These are phyloP conservation scores for Pogonognathellus flavescens DNA, from an alignment of 1,140 invertebrate genomes.

Conservation along the genomic window DNA sequence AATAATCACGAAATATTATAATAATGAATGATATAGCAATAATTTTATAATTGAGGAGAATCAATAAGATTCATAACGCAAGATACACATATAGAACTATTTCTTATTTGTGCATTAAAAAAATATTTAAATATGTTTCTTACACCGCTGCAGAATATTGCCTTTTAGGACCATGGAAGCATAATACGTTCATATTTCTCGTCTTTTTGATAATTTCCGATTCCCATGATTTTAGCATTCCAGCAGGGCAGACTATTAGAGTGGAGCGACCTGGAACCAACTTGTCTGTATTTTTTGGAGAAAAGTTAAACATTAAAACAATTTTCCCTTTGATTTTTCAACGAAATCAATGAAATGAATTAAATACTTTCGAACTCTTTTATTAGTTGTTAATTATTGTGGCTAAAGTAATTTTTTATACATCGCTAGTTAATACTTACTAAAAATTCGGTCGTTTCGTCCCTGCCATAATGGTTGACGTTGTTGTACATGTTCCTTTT, in stretches of 20 bases:
- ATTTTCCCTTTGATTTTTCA: no score
- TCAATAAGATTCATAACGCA: no score
- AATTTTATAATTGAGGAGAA: no score
- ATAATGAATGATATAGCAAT: conserved; percentile 5
- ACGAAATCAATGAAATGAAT: no score
- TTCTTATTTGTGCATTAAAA: no score
- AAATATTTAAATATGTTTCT: not conserved
- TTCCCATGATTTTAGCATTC: conserved; percentile 87
- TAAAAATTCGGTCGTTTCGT: no score
- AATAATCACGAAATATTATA: conserved; percentile 52
- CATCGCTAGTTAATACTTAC: no score
- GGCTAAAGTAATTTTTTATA: no score
- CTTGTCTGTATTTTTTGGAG: no score
- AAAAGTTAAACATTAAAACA: no score
- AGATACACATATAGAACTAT: no score
- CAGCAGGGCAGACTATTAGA: conserved; percentile 91
- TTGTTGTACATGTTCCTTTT: conserved; percentile 68
- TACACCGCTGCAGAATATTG: conserved; percentile 75
- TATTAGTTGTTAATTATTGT: no score
- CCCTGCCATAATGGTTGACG: conserved; percentile 54
- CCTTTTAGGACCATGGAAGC: conserved; percentile 87
- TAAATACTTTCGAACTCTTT: conserved; percentile 28
- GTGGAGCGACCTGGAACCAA: conserved; percentile 76
- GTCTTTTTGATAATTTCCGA: conserved; percentile 81
- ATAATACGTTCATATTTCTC: conserved; percentile 73